A percentile compares a stretch with the other conserved stretches of the same genome.
phyloP scores from a whole-genome alignment of 2,888 invertebrate genomes.

The Phorcus lineatus region DNA sequence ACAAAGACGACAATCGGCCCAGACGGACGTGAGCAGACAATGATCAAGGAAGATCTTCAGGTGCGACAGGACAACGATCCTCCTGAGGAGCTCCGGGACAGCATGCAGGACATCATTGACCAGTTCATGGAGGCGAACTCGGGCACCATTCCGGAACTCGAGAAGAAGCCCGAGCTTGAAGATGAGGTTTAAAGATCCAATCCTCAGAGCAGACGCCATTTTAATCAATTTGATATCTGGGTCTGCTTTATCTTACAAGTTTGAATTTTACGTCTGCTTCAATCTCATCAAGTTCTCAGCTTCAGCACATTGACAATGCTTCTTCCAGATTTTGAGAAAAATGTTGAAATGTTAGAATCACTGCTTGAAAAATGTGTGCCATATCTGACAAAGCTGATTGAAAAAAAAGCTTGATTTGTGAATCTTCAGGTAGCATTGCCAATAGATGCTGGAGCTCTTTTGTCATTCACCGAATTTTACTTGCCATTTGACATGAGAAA shows the following conservation, averaged over 20 bases:
- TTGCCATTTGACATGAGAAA: too few relatives aligned
- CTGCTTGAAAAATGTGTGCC: too few relatives aligned
- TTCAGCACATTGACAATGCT: background rate
- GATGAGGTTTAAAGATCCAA: constrained; percentile 50
- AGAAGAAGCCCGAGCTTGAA: constrained; percentile 37
- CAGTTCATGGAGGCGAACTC: constrained; percentile 71
- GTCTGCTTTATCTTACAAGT: background rate
- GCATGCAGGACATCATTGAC: constrained; percentile 73
- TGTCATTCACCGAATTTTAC: too few relatives aligned
- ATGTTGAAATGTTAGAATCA: too few relatives aligned
- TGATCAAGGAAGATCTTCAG: constrained; percentile 76
- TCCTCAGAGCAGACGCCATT: background rate
- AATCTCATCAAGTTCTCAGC: background rate
- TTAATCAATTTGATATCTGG: background rate
- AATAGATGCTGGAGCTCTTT: too few relatives aligned
- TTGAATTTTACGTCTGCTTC: background rate
- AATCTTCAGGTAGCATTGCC: too few relatives aligned
- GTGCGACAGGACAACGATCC: constrained; percentile 85
- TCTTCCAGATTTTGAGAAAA: background rate
- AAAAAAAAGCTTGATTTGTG: too few relatives aligned
- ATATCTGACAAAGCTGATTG: too few relatives aligned
- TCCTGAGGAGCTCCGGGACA: constrained; percentile 71
- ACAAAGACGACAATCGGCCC: constrained; percentile 67
- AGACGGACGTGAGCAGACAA: constrained; percentile 76
- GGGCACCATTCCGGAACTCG: constrained; percentile 48